Evolutionary conservation across 2,888 invertebrate genomes (phyloP).

Genomic region (Pterobdella sp.): DNA sequence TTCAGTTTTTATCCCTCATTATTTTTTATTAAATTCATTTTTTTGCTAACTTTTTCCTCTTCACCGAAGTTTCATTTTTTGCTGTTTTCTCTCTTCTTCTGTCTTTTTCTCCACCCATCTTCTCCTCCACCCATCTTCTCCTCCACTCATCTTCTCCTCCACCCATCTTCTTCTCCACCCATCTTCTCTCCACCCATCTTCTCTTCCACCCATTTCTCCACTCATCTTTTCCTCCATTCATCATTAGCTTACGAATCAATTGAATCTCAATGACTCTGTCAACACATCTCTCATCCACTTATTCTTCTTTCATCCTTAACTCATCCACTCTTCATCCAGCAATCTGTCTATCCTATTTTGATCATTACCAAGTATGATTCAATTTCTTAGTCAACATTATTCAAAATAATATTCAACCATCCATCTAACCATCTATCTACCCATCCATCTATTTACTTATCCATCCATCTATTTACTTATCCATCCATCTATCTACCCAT

Average conservation of each 20-base stretch:
- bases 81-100: background rate
- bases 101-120: background rate
- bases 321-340: no score
- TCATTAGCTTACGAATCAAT: background rate
- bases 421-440: no score
- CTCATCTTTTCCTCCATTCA: background rate
- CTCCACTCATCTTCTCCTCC: background rate
- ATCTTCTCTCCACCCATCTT: background rate
- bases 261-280: background rate
- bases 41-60: background rate
- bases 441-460: no score
- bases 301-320: no score
- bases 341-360: no score
- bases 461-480: no score
- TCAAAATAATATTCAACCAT: no score
- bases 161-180: background rate
- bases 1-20: background rate
- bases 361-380: no score
- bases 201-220: background rate
- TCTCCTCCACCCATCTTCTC: background rate
- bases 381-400: no score
- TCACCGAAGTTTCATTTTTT: background rate
- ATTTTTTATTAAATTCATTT: background rate
- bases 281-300: background rate
- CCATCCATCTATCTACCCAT: no score